Conservation (phyloP, 2,797 vertebrate species). For the Eulemur albifrons region DNA sequence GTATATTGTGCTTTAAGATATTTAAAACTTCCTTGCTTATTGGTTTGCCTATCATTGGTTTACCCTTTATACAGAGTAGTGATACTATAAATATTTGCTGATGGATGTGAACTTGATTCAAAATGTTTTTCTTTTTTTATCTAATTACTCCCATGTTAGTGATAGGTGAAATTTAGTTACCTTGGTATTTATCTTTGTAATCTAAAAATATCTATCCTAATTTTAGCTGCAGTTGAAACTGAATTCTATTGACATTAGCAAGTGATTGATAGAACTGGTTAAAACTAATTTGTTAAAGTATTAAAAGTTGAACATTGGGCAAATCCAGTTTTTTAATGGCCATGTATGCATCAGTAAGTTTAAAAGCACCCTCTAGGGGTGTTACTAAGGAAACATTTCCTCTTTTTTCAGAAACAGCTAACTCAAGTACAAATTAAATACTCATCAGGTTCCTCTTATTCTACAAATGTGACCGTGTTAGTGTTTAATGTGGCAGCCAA, state of each 20-base stretch:
- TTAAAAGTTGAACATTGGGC: conserved; percentile 43
- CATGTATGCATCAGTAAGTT: conserved; percentile 23
- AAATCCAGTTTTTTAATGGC: conserved; percentile 51
- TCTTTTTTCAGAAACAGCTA: conserved; percentile 58
- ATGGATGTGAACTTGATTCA: conserved; percentile 45
- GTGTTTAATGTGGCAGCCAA: conserved; percentile 16
- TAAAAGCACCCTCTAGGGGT: conserved; percentile 30
- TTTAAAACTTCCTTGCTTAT: conserved; percentile 25
- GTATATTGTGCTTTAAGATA: background rate
- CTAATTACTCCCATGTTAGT: conserved; percentile 28
- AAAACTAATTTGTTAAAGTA: conserved; percentile 48
- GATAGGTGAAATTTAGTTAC: conserved; percentile 27
- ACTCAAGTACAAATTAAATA: conserved; percentile 69
- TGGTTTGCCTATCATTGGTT: background rate
- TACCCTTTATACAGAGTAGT: background rate
- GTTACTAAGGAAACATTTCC: conserved; percentile 32
- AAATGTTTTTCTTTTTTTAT: conserved; percentile 11
- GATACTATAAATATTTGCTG: conserved; percentile 40
- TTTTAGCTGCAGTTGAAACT: conserved; percentile 16
- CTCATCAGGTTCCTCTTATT: background rate
- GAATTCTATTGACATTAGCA: conserved; percentile 21
- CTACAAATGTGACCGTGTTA: background rate
- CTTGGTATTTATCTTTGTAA: conserved; percentile 16
- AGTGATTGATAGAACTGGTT: conserved; percentile 38
- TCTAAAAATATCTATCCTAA: conserved; percentile 10